Base-by-base conservation (phyloP, 2,888 invertebrate genomes). In the Arctia plantaginis region DNA sequence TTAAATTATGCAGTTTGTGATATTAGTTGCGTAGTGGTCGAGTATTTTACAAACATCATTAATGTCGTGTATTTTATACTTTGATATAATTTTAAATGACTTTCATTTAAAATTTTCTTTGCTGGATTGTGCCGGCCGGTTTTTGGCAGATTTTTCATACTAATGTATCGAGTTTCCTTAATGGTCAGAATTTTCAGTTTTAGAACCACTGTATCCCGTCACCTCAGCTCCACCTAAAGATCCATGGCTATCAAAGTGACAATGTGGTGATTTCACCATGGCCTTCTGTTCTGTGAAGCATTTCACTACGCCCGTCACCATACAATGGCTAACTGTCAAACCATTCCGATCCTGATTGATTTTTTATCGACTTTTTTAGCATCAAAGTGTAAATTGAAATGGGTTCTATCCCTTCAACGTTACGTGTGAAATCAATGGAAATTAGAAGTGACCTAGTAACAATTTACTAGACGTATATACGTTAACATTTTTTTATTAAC, bases 311-410 rank as follows among this genome's bases (percentile, higher is more conserved):
- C 89, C 91, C 92, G 92, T 95, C 95, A 87, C 74, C 77, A 77
- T 77, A 95, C 94, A 95, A 95, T 90, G 83, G 83, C 64, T 77
- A 76, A 86, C 93, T 95, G 95, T 95, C 95, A 94, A 93, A 91
- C 90, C 85, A 88, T 79, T 83, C 87, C 91, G 88, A 88, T 91
- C 93, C 94, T 94, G 94, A 95, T 95, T 94, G 94, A 95, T 95
- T 95, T 95, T 94, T 94, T 94, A 88, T 87, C 86, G 82, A 82
- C 84, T 87, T 90, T 91, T 93, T 91, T 83, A 85, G 87, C 85
- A 89, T 85, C 87, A 82, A 83, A 87, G 81, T 87, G 88, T 91
- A 93, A 93, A 94, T 94, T 93, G 93, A 94, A 94, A 94, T 90
- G 86, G 90, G 92, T 90, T 91, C 89, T 86, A 89, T 88, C 90